These are phyloP conservation scores for Pangasius macronema DNA, from an alignment of 2,797 vertebrate species.

Conservation along the genomic window DNA sequence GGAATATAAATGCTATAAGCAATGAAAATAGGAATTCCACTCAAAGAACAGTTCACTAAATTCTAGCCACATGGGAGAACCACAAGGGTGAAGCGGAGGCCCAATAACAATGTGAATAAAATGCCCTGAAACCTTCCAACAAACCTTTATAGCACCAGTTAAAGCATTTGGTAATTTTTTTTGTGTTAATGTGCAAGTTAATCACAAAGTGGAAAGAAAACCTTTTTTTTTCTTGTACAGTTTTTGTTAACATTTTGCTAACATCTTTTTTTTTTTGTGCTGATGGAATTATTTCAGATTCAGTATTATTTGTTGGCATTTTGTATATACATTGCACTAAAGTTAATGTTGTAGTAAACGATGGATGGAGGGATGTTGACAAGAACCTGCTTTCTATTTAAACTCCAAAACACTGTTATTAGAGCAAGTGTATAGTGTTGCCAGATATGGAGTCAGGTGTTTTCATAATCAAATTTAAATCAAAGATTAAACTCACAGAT, in stretches of 20 bases:
- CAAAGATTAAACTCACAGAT: neutral
- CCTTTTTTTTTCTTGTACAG: conserved; percentile 40
- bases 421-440: neutral
- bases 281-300: conserved; percentile 18
- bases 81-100: conserved; percentile 1
- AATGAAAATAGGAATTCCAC: conserved; percentile 18
- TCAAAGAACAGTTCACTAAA: conserved; percentile 15
- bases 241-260: conserved; percentile 32
- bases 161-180: neutral
- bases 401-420: conserved; percentile 15
- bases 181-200: conserved; percentile 28
- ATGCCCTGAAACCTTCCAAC: neutral
- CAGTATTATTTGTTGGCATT: conserved; percentile 27
- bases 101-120: conserved; percentile 33
- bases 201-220: conserved; percentile 8
- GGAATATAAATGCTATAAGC: conserved; percentile 19
- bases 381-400: conserved; percentile 2
- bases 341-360: conserved; percentile 21
- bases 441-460: neutral
- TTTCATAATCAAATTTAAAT: neutral
- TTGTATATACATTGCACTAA: conserved; percentile 44
- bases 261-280: conserved; percentile 11
- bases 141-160: conserved; percentile 25
- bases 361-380: conserved; percentile 15
- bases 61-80: conserved; percentile 8